Conservation (phyloP, 2,797 vertebrate species). For the Vultur gryphus region DNA sequence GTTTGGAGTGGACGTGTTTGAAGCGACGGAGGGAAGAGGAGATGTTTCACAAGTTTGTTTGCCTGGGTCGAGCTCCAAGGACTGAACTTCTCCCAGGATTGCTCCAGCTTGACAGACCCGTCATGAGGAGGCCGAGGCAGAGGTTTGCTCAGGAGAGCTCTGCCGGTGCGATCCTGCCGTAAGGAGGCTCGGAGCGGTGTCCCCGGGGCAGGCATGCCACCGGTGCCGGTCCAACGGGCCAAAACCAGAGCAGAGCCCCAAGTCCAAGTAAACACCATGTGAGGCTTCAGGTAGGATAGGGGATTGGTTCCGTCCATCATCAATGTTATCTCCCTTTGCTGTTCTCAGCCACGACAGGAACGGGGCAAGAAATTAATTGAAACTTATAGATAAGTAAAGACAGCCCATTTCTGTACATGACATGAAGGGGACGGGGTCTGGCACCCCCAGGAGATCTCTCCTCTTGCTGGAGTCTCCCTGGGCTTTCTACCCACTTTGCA, state of each 20-base stretch:
- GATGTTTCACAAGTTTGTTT: not conserved
- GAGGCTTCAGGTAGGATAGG: not conserved
- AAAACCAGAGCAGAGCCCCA: not conserved
- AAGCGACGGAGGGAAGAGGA: not conserved
- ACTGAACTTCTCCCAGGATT: not conserved
- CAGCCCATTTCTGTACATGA: not conserved
- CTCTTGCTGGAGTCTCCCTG: not conserved
- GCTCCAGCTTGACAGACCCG: not conserved
- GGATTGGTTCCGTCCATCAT: not conserved
- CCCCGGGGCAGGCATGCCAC: rapidly evolving
- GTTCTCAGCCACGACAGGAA: not conserved
- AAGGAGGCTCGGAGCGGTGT: not conserved
- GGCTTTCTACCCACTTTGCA: not conserved
- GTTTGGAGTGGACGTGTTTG: not conserved
- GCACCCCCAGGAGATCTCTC: not conserved
- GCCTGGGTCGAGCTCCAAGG: not conserved
- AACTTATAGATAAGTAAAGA: not conserved
- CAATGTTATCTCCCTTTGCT: not conserved
- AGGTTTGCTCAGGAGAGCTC: not conserved
- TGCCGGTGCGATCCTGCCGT: not conserved
- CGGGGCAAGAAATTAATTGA: not conserved
- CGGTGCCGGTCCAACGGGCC: rapidly evolving
- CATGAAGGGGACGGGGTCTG: not conserved
- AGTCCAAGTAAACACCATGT: rapidly evolving
- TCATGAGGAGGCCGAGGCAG: rapidly evolving